Percentiles rank a stretch among this genome's conserved stretches.
phyloP scores from a whole-genome alignment of 2,797 vertebrate genomes.

The Premnoplex brunnescens region DNA sequence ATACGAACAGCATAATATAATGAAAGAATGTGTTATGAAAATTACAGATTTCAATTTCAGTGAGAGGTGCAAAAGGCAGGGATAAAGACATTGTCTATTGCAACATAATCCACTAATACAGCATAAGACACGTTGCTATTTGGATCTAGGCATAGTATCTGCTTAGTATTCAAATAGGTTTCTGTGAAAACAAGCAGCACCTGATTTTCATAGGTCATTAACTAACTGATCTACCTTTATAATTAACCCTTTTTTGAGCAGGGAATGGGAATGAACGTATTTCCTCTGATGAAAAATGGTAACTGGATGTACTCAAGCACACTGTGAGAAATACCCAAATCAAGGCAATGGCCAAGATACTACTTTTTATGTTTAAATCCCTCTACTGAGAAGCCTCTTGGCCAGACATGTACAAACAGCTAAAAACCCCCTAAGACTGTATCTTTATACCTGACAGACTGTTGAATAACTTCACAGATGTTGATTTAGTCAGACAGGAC shows the following conservation, averaged over 20 bases:
- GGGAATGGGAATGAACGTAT: neutral
- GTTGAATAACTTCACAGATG: neutral
- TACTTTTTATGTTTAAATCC: neutral
- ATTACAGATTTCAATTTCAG: neutral
- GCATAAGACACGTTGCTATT: neutral
- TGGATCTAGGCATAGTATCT: neutral
- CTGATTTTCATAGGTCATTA: neutral
- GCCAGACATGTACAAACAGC: neutral
- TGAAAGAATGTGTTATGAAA: neutral
- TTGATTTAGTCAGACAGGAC: neutral
- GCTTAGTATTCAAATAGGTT: neutral
- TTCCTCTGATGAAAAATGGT: neutral
- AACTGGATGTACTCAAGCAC: neutral
- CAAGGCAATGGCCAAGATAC: neutral
- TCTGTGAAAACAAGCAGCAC: neutral
- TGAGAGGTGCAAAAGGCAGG: neutral
- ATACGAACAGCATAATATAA: neutral
- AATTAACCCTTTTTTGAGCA: neutral
- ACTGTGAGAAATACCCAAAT: neutral
- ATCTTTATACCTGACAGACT: neutral
- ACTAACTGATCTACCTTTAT: neutral
- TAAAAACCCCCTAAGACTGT: neutral
- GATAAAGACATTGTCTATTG: neutral
- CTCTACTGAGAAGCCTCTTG: neutral
- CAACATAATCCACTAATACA: neutral